Evolutionary conservation across 1,140 invertebrate genomes (phyloP), one percentile per base, ranked within the genome.

Genomic region (Diabrotica virgifera): DNA sequence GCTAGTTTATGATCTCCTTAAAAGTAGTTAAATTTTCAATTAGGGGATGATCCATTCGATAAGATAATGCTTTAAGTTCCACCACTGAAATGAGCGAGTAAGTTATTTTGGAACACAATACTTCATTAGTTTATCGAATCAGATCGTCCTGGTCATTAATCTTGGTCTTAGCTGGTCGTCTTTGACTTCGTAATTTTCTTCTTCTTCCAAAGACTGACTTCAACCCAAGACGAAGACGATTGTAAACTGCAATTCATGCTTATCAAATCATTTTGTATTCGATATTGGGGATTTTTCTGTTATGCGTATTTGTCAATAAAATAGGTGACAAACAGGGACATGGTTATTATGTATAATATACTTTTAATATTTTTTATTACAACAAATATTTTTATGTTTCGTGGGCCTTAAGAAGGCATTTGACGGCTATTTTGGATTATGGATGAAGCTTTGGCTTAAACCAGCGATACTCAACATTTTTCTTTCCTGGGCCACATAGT

Each of bases 91-190:
- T 51, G 11, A 68, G 64, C 65, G 69, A 74, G 68, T 74, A 69
- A 74, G 71, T 74, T 75, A 76, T 76, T 76, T 74, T 70, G 40
- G 72, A 73, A 75, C 74, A 76, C 75, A 76, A 76, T 76, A 76
- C 70, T 76, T 76, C 75, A 76, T 76, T 76, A 76, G 75, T 76
- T 76, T 76, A 76, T 76, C 75, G 73, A 75, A 75, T 76, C 72
- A 74, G 72, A 75, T 75, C 75, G 73, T 65, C 63, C 59, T 69
- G 69, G 71, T 73, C 74, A 76, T 76, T 76, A 75, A 76, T 76
- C 75, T 73, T 75, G 40, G 40, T 46, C 40, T 46, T 46, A 46
- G 4, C 40, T 46, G 63, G 62, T 59, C 63, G 59, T 35, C 59
- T 66, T 35, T 14, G 53, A 35, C 53, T 46, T 46, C 40, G 40